phyloP scores from a whole-genome alignment of 2,888 invertebrate genomes.

The Leucophenga montana region DNA sequence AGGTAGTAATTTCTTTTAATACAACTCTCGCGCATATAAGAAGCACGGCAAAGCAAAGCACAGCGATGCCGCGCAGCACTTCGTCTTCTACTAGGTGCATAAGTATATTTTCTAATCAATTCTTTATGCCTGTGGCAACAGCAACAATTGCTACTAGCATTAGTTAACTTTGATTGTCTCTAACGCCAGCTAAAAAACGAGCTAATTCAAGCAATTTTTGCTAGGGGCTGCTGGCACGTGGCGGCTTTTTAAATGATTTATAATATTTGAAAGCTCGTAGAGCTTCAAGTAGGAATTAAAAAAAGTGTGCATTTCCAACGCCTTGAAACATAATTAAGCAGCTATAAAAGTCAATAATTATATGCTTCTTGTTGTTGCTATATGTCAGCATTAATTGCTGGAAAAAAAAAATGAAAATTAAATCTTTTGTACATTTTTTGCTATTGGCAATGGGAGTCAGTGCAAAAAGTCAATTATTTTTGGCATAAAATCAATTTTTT shows the following conservation, averaged over 20 bases:
- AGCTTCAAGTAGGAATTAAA: neutral
- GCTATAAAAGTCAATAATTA: too few relatives aligned
- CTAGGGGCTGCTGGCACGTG: slow-evolving; percentile 13
- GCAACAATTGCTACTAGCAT: slow-evolving; percentile 19
- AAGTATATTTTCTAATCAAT: slow-evolving; percentile 54
- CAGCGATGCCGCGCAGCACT: neutral
- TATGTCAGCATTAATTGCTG: neutral
- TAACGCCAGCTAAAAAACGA: too few relatives aligned
- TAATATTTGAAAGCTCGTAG: neutral
- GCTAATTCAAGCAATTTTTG: slow-evolving; percentile 14
- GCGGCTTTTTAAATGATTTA: slow-evolving; percentile 23
- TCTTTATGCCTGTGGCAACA: slow-evolving; percentile 40
- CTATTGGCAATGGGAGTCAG: neutral
- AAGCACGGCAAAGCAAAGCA: too few relatives aligned
- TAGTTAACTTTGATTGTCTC: slow-evolving; percentile 6
- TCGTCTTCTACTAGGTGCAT: slow-evolving; percentile 29
- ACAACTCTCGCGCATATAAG: neutral
- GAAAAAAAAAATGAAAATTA: neutral
- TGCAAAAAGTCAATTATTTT: too few relatives aligned
- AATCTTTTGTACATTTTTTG: neutral
- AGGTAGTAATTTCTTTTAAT: slow-evolving; percentile 63
- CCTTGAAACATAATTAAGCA: slow-evolving; percentile 1
- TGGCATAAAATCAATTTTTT: too few relatives aligned
- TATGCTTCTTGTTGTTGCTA: too few relatives aligned
- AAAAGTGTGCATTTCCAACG: neutral